Conservation (phyloP, 1,140 invertebrate species). For the Chlorops oryzae region DNA sequence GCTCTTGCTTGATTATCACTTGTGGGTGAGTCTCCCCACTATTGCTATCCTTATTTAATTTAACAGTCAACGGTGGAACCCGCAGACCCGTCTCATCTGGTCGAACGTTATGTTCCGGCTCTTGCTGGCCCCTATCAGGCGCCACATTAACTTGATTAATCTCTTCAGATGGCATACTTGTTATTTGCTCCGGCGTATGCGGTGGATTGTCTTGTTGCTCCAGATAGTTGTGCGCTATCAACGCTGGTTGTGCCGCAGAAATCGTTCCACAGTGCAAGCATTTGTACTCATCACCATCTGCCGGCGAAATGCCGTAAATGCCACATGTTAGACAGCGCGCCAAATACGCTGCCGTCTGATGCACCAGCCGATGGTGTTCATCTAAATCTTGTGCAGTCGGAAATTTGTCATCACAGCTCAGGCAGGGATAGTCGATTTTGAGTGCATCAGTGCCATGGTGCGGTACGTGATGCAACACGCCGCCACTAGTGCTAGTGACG, state of each 20-base stretch:
- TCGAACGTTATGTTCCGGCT: conserved; percentile 17
- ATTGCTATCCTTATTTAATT: conserved; percentile 38
- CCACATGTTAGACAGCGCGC: conserved; percentile 38
- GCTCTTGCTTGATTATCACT: conserved; percentile 43
- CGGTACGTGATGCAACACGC: not conserved
- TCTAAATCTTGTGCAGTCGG: conserved; percentile 34
- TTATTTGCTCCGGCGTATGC: conserved; percentile 40
- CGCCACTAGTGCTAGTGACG: conserved; percentile 9
- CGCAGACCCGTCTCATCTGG: conserved; percentile 20
- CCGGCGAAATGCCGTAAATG: conserved; percentile 37
- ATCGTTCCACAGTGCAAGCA: conserved; percentile 39
- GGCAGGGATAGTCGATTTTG: conserved; percentile 31
- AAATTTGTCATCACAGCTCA: conserved; percentile 44
- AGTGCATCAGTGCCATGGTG: conserved; percentile 8
- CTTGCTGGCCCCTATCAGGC: conserved; percentile 16
- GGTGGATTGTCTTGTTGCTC: conserved; percentile 40
- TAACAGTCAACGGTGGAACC: conserved; percentile 41
- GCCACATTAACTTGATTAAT: conserved; percentile 28
- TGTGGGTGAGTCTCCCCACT: conserved; percentile 35
- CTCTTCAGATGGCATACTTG: conserved; percentile 40
- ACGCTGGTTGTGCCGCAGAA: conserved; percentile 33
- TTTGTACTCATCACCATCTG: conserved; percentile 42
- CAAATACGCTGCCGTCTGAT: conserved; percentile 37
- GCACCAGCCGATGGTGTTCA: conserved; percentile 38
- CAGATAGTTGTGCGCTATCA: not conserved